Conservation (phyloP, 1,140 invertebrate species). For the Eriocheir sinensis region DNA sequence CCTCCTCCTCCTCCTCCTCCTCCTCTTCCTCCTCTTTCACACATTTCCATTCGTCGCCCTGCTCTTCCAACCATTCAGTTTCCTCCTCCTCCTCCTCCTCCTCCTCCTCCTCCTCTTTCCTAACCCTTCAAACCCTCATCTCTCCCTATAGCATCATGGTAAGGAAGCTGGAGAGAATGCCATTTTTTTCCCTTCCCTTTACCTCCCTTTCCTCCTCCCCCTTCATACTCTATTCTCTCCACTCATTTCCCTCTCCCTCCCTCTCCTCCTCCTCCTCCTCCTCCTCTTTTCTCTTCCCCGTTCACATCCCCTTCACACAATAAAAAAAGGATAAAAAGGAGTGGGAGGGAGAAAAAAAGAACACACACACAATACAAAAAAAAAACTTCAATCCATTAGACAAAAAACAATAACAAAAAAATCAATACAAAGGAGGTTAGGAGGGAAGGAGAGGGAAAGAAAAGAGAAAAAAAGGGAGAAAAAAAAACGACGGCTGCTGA, state of each 20-base stretch:
- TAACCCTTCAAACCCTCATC: background rate
- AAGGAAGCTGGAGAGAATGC: conserved; percentile 23
- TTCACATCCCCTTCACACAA: background rate
- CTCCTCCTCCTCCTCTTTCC: too few species aligned
- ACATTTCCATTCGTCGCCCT: too few species aligned
- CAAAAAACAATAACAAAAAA: background rate
- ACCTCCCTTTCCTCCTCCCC: background rate
- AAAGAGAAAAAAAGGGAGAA: background rate
- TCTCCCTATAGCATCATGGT: background rate
- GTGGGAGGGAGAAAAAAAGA: too few species aligned
- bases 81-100: background rate
- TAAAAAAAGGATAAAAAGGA: too few species aligned
- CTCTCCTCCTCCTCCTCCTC: too few species aligned
- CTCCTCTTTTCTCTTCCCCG: too few species aligned
- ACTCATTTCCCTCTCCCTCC: background rate
- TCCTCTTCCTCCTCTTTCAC: too few species aligned
- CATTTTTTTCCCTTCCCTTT: background rate
- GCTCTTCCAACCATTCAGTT: too few species aligned
- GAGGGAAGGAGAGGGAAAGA: too few species aligned
- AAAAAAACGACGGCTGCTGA: background rate
- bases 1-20: too few species aligned
- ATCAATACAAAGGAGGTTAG: background rate
- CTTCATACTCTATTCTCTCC: background rate
- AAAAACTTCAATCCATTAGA: background rate
- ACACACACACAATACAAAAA: too few species aligned